Evolutionary conservation across 37 sponge, comb jelly and placozoan genomes (phyloP), one percentile per base, ranked within the genome.

Genomic region (Eunapius fragilis): DNA sequence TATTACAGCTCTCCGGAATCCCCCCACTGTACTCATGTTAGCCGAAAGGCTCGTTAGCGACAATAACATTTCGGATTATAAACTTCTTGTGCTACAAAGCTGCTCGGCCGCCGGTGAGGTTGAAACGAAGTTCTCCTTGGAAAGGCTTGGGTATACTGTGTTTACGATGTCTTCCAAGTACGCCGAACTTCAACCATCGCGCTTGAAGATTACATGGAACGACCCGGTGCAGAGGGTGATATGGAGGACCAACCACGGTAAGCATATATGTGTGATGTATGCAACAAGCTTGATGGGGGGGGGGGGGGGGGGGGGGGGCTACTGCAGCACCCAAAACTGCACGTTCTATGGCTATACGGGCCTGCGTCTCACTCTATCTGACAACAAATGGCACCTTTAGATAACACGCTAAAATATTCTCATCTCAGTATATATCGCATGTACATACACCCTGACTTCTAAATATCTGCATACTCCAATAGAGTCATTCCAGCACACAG

Each of bases 181-280:
- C 45, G 76, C 76, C 2, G 75, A 84, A 37, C 67, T 70, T 50
- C 17, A 32, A 27, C 33, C 33, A 31, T 75, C 74, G 35, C 74
- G 75, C 67, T 58, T 84, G 30, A 10, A 28, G n/a, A 37, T 69
- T 68, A 84, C 84, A 28, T 35, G 76, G 14, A 69, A 50, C 2
- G 84, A 84, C 84, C 75, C 84, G 31, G 17, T 67, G 68, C 36
- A 33, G 76, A 36, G 84, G 26, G 36, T 70, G 49, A 34, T 67
- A 28, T 84, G 84, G 84, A 31, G 84, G 75, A 84, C 84, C 28
- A 75, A 37, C 32, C 84, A 84, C 74, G 84, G 84, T 84, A 31
- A 73, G 74, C 1, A 58, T 58, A 11, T 11, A 10, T 25, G 17
- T 13, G 14, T 11, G 30, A n/a, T n/a, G n/a, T n/a, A n/a, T n/a